Evolutionary conservation across 1,140 invertebrate genomes (phyloP).

Genomic region (Drosophila tropicalis): DNA sequence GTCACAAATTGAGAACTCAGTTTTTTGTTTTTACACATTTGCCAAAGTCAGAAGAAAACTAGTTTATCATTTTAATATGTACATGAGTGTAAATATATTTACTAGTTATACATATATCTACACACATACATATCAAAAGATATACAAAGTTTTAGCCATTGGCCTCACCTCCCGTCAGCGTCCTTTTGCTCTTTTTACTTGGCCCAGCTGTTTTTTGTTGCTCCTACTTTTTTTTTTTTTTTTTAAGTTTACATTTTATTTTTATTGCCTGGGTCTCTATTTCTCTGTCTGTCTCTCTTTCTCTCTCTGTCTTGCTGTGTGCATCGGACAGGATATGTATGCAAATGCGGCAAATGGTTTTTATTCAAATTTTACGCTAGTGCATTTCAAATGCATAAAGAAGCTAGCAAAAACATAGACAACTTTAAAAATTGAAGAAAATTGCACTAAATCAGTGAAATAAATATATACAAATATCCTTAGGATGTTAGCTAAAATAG

Average conservation of each 20-base stretch:
- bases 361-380: slow-evolving; percentile 69
- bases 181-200: not conserved
- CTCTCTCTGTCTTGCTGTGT: slow-evolving; percentile 26
- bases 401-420: slow-evolving; percentile 32
- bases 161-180: not conserved
- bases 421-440: slow-evolving; percentile 24
- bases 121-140: slow-evolving; percentile 1
- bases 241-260: not conserved
- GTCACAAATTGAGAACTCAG: too few species aligned
- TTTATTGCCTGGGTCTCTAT: slow-evolving; percentile 20
- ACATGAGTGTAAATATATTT: not conserved
- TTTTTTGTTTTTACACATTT: too few species aligned
- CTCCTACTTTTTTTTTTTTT: not conserved
- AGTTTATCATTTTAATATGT: too few species aligned
- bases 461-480: not conserved
- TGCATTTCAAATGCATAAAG: slow-evolving; percentile 70
- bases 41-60: slow-evolving; percentile 10
- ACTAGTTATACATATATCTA: slow-evolving; percentile 8
- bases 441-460: slow-evolving; percentile 26
- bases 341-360: slow-evolving; percentile 76
- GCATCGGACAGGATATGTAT: slow-evolving; percentile 56
- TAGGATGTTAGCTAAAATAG: slow-evolving; percentile 43
- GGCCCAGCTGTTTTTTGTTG: slow-evolving; percentile 5
- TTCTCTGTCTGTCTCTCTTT: not conserved
- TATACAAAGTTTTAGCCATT: slow-evolving; percentile 2